These are phyloP conservation scores for Pica pica DNA, from an alignment of 2,113 vertebrate species.

Conservation along the genomic window DNA sequence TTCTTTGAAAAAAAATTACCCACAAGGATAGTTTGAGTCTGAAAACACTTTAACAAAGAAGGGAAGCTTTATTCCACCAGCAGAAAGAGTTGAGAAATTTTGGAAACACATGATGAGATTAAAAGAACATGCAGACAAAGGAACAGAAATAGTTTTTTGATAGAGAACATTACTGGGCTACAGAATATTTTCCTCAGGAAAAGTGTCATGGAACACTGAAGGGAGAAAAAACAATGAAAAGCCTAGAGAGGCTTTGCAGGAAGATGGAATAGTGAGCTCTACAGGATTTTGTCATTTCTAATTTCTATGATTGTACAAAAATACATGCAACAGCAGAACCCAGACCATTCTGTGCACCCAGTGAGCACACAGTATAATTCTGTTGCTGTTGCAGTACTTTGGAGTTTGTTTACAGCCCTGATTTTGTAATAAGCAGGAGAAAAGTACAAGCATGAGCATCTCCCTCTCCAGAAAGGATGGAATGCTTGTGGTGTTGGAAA, in stretches of 20 bases:
- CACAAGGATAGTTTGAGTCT: neutral
- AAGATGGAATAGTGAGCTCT: neutral
- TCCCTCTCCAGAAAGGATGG: neutral
- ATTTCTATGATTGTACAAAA: neutral
- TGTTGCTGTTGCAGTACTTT: neutral
- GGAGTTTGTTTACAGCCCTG: neutral
- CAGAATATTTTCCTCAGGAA: neutral
- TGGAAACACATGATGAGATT: neutral
- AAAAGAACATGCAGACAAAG: neutral
- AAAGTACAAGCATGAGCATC: neutral
- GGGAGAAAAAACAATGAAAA: neutral
- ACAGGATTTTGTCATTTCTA: neutral
- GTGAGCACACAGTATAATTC: neutral
- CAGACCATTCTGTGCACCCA: neutral
- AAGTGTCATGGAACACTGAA: neutral
- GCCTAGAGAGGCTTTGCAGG: neutral
- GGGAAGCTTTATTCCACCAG: neutral
- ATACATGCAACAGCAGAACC: neutral
- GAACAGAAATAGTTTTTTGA: neutral
- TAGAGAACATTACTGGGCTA: neutral
- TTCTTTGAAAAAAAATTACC: neutral
- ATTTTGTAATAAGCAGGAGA: neutral
- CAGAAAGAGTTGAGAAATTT: neutral
- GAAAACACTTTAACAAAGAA: neutral
- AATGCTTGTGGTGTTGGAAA: neutral